Conservation (phyloP, 2,888 invertebrate species). For the Cordilura impudica region DNA sequence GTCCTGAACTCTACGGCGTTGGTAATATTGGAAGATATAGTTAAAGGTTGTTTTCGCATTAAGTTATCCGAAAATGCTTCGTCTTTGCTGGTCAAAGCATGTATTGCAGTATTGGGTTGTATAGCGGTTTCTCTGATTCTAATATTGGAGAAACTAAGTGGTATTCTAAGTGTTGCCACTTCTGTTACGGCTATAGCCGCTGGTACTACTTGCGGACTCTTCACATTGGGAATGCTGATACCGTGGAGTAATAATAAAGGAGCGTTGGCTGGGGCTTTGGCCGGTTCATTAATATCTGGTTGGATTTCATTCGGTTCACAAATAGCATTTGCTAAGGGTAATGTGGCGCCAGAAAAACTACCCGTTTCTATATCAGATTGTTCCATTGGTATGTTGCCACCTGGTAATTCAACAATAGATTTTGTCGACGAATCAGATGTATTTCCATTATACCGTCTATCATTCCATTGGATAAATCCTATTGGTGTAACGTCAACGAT, state of each 20-base stretch:
- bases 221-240: slow-evolving; percentile 89
- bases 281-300: slow-evolving; percentile 82
- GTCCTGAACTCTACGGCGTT: slow-evolving; percentile 92
- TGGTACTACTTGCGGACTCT: slow-evolving; percentile 89
- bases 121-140: slow-evolving; percentile 83
- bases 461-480: slow-evolving; percentile 90
- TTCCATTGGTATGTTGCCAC: slow-evolving; percentile 64
- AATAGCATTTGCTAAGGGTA: slow-evolving; percentile 81
- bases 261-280: slow-evolving; percentile 81
- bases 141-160: slow-evolving; percentile 87
- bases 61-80: slow-evolving; percentile 82
- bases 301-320: slow-evolving; percentile 84
- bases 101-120: slow-evolving; percentile 82
- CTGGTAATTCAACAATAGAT: slow-evolving; percentile 69
- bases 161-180: slow-evolving; percentile 86
- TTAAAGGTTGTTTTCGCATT: slow-evolving; percentile 84
- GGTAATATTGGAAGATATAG: slow-evolving; percentile 89
- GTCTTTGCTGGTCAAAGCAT: slow-evolving; percentile 82
- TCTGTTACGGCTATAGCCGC: slow-evolving; percentile 90
- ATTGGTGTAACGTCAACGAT: slow-evolving; percentile 84
- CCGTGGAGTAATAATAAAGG: slow-evolving; percentile 88
- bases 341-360: slow-evolving; percentile 81
- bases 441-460: slow-evolving; percentile 87
- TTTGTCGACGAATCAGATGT: slow-evolving; percentile 79
- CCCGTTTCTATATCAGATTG: slow-evolving; percentile 79